A percentile compares a stretch with the other conserved stretches of the same genome.
Evolutionary conservation across 2,113 vertebrate genomes (phyloP).

Genomic region (Rattus norvegicus): DNA sequence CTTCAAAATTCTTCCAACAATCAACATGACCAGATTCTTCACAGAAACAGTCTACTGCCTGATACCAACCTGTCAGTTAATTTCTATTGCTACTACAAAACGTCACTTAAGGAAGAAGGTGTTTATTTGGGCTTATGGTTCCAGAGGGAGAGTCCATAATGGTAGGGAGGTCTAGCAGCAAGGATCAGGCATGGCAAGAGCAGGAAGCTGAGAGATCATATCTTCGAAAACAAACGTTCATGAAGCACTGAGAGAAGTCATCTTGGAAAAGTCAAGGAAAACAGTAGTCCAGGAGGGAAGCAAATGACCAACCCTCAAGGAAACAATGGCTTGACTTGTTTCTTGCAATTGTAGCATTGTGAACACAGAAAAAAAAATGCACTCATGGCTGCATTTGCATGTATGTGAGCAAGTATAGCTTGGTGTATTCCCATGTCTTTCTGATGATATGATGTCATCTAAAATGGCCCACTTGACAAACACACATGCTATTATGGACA

Average conservation of each 20-base stretch:
- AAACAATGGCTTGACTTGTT: neutral
- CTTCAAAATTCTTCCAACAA: neutral
- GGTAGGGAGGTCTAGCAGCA: neutral
- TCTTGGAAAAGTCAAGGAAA: neutral
- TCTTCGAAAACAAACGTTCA: neutral
- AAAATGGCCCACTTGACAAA: neutral
- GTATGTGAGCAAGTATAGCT: fast-evolving
- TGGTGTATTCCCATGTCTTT: neutral
- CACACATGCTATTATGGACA: neutral
- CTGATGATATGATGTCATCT: no score
- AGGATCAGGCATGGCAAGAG: neutral
- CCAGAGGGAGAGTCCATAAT: neutral
- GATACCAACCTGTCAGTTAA: neutral
- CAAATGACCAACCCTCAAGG: neutral
- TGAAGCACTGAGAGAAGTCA: neutral
- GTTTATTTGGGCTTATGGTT: neutral
- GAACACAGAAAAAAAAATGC: neutral
- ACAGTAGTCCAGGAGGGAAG: neutral
- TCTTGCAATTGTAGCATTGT: neutral
- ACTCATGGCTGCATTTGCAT: neutral
- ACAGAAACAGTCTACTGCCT: neutral
- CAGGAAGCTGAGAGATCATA: neutral
- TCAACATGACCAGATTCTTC: neutral
- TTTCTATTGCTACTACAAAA: neutral
- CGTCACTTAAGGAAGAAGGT: neutral